A percentile compares a stretch with the other conserved stretches of the same genome.
phyloP scores from a whole-genome alignment of 1,140 invertebrate genomes.

The Elysia chlorotica region DNA sequence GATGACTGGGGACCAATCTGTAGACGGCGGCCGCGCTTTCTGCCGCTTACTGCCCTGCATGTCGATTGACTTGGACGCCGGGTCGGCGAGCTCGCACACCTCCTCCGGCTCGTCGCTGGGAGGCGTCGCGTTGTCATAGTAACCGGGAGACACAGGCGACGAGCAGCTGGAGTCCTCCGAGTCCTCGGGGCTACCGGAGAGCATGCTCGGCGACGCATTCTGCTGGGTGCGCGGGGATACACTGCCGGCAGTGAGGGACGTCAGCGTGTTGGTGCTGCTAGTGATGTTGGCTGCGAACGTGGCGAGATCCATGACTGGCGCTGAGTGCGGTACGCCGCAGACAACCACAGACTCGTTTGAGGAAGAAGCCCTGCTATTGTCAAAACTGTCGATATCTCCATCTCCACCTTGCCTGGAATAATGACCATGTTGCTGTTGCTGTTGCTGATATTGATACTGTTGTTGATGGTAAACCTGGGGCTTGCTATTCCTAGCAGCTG shows the following conservation, averaged over 20 bases:
- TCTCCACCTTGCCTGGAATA: no score
- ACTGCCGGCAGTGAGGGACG: constrained; percentile 58
- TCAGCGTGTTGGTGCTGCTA: constrained; percentile 58
- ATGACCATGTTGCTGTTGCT: no score
- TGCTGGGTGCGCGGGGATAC: constrained; percentile 54
- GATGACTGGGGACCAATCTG: constrained; percentile 64
- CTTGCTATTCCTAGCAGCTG: neutral
- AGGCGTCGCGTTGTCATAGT: constrained; percentile 43
- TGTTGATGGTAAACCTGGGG: no score
- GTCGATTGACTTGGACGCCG: constrained; percentile 57
- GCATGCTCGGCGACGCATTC: constrained; percentile 21
- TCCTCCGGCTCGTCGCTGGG: constrained; percentile 38
- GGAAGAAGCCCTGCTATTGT: no score
- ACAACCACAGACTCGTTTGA: neutral
- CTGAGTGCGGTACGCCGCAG: constrained; percentile 30
- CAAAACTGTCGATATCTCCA: no score
- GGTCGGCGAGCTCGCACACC: constrained; percentile 54
- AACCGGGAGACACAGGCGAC: constrained; percentile 50
- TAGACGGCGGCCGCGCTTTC: constrained; percentile 57
- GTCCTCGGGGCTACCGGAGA: constrained; percentile 36
- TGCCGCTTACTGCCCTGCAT: constrained; percentile 58
- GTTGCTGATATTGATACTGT: no score
- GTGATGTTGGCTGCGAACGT: constrained; percentile 60
- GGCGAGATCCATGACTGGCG: constrained; percentile 54
- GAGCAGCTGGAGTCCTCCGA: constrained; percentile 38